phyloP scores from a whole-genome alignment of 2,888 invertebrate genomes.

The Trissolcus japonicus region DNA sequence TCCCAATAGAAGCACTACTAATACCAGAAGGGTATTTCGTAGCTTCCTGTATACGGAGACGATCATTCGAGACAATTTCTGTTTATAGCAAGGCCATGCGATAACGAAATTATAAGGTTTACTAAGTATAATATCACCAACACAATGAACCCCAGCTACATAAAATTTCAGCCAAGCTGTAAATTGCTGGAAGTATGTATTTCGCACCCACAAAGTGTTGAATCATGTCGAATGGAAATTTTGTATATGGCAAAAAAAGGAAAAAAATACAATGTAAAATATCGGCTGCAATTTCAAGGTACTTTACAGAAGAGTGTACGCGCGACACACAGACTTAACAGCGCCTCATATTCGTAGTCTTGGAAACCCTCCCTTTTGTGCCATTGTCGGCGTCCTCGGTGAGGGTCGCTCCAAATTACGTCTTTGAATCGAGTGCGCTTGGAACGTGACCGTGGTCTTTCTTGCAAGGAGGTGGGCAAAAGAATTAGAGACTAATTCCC shows the following conservation, averaged over 20 bases:
- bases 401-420: constrained; percentile 58
- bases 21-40: neutral
- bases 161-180: neutral
- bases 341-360: constrained; percentile 56
- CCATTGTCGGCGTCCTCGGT: constrained; percentile 53
- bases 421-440: constrained; percentile 57
- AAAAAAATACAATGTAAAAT: constrained; percentile 19
- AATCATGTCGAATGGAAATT: constrained; percentile 5
- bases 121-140: neutral
- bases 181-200: neutral
- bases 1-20: constrained; percentile 2
- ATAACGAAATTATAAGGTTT: constrained; percentile 2
- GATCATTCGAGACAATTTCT: constrained; percentile 3
- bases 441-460: constrained; percentile 57
- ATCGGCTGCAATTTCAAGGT: constrained; percentile 16
- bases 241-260: neutral
- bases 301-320: constrained; percentile 19
- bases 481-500: constrained; percentile 59
- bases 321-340: constrained; percentile 37
- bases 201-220: neutral
- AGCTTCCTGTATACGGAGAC: neutral
- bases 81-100: constrained; percentile 2
- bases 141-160: neutral
- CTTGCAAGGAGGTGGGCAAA: constrained; percentile 53
- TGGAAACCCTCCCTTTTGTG: constrained; percentile 51